Conservation (phyloP, 2,797 vertebrate species). For the Mycteria americana region DNA sequence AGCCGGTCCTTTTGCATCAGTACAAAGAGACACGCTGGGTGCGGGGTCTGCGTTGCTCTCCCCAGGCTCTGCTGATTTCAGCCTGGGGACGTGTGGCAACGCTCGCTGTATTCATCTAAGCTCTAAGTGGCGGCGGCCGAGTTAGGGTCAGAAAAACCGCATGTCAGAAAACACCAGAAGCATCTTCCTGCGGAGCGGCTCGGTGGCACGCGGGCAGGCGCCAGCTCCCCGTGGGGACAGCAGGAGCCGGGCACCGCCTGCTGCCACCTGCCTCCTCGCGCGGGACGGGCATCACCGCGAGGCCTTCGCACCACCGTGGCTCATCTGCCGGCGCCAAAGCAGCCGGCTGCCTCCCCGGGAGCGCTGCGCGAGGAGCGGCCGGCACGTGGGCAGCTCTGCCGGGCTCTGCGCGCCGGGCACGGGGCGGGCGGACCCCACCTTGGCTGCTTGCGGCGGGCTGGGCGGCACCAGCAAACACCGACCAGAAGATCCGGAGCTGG, state of each 20-base stretch:
- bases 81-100: neutral
- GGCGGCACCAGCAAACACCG: constrained; percentile 16
- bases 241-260: neutral
- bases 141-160: neutral
- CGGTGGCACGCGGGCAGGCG: neutral
- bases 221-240: neutral
- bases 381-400: neutral
- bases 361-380: fast-evolving
- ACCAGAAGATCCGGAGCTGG: constrained; percentile 11
- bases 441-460: neutral
- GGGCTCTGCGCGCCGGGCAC: neutral
- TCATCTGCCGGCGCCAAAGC: fast-evolving
- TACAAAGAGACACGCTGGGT: fast-evolving
- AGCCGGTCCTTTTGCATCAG: fast-evolving
- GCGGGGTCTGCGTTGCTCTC: neutral
- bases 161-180: neutral
- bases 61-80: neutral
- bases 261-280: neutral
- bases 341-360: fast-evolving
- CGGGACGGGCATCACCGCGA: fast-evolving
- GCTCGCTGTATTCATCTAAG: fast-evolving
- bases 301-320: fast-evolving
- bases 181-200: neutral
- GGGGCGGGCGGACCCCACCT: neutral
- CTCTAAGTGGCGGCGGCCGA: neutral